Evolutionary conservation across 2,797 vertebrate species (phyloP).

Genomic region (Neomorphus geoffroyi): DNA sequence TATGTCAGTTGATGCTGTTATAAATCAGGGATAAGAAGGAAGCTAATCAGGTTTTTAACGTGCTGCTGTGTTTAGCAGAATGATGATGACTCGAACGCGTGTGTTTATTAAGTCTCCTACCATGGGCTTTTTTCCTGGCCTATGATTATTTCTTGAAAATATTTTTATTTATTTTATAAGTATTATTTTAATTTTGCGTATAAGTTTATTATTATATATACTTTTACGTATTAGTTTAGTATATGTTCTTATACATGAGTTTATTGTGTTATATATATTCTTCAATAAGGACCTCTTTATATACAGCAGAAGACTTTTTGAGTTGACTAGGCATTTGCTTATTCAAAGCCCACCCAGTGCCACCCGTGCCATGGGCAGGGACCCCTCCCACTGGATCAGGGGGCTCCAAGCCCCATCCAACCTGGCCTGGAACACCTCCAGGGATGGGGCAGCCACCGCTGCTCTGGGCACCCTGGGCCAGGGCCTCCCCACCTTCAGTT

Average conservation of each 20-base stretch:
- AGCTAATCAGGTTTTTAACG: background rate
- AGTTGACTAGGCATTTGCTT: background rate
- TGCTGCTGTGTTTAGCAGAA: background rate
- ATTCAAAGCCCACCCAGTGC: background rate
- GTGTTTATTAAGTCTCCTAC: background rate
- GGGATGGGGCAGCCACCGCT: no score
- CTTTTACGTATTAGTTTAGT: no score
- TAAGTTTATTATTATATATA: no score
- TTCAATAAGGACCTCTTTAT: background rate
- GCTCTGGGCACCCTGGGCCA: no score
- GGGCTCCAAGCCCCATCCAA: no score
- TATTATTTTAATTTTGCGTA: no score
- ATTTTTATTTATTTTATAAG: background rate
- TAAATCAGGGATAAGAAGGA: background rate
- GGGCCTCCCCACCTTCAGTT: no score
- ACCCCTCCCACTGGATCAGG: no score
- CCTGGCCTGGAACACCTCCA: no score
- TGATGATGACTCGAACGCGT: background rate
- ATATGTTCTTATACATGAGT: no score
- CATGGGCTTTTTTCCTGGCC: background rate
- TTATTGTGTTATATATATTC: no score
- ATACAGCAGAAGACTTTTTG: background rate
- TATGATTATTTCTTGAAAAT: background rate
- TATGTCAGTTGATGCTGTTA: background rate
- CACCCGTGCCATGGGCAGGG: no score